Conservation (phyloP, 2,888 invertebrate genomes). For the Poecilobothrus nobilitatus region DNA sequence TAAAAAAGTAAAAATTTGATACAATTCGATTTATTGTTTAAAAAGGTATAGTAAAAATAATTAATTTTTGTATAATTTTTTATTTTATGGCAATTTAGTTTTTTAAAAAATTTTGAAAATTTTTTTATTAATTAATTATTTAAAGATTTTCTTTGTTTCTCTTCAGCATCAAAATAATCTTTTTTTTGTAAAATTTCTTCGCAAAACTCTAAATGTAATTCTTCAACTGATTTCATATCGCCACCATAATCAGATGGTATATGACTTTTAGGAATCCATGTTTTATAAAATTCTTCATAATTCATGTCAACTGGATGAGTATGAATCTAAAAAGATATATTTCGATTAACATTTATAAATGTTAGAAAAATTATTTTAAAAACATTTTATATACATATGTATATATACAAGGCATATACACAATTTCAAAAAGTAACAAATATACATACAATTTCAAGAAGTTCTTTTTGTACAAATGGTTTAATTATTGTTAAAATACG, state of each 20-base stretch:
- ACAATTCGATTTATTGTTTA: too few species aligned
- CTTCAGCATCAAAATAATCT: constrained; percentile 24
- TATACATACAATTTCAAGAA: constrained; percentile 46
- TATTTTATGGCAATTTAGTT: too few species aligned
- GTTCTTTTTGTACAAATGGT: constrained; percentile 52
- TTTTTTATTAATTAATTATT: too few species aligned
- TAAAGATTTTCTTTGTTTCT: constrained; percentile 18
- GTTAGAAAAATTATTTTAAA: neutral
- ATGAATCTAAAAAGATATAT: constrained; percentile 48
- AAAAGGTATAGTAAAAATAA: too few species aligned
- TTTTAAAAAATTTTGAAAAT: too few species aligned
- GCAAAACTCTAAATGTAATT: constrained; percentile 21
- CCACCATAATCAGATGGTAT: constrained; percentile 57
- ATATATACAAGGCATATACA: constrained; percentile 33
- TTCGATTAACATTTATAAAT: too few species aligned
- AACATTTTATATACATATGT: neutral
- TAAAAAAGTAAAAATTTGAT: too few species aligned
- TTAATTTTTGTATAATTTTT: neutral
- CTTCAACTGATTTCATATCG: constrained; percentile 34
- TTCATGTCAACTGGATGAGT: constrained; percentile 52
- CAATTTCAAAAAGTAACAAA: constrained; percentile 46
- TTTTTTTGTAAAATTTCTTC: constrained; percentile 18
- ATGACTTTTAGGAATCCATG: constrained; percentile 49
- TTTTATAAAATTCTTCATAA: constrained; percentile 49
- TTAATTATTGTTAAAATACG: constrained; percentile 49